A percentile compares a stretch with the other conserved stretches of the same genome.
Evolutionary conservation across 1,140 invertebrate species (phyloP).

Genomic region (Elymnias hypermnestra): DNA sequence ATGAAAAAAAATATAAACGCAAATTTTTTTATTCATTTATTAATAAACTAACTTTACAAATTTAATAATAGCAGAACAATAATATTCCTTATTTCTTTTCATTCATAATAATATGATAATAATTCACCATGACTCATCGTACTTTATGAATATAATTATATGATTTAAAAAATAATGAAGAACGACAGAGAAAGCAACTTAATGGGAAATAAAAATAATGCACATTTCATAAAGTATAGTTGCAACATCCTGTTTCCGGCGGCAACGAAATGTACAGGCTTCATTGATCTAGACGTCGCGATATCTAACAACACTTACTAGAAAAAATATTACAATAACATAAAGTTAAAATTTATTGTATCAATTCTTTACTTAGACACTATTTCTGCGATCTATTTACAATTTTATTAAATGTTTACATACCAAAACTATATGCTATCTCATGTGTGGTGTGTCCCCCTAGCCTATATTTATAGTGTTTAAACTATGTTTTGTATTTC

Average conservation of each 20-base stretch:
- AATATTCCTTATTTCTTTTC: slow-evolving; percentile 75
- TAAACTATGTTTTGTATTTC: slow-evolving; percentile 70
- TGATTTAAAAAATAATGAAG: slow-evolving; percentile 72
- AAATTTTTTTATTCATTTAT: slow-evolving; percentile 71
- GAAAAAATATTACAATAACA: slow-evolving; percentile 71
- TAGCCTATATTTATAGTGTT: slow-evolving; percentile 71
- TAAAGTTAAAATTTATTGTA: slow-evolving; percentile 71
- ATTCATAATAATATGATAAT: slow-evolving; percentile 75
- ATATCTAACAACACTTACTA: slow-evolving; percentile 50
- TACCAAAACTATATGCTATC: slow-evolving; percentile 72
- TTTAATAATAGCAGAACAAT: slow-evolving; percentile 76
- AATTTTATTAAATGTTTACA: slow-evolving; percentile 68
- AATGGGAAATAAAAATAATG: slow-evolving; percentile 68
- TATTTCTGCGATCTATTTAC: slow-evolving; percentile 70
- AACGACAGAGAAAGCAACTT: slow-evolving; percentile 74
- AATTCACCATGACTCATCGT: slow-evolving; percentile 74
- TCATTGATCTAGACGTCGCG: slow-evolving; percentile 20
- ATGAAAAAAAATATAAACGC: slow-evolving; percentile 39
- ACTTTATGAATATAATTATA: slow-evolving; percentile 74
- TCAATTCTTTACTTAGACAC: slow-evolving; percentile 67
- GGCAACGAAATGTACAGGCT: slow-evolving; percentile 56
- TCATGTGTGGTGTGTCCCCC: slow-evolving; percentile 64
- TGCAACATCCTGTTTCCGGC: slow-evolving; percentile 44
- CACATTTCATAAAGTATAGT: slow-evolving; percentile 56
- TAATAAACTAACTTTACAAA: slow-evolving; percentile 76